These are phyloP conservation scores for Chaenodraco wilsoni DNA, from an alignment of 2,797 vertebrate species.

Conservation along the genomic window DNA sequence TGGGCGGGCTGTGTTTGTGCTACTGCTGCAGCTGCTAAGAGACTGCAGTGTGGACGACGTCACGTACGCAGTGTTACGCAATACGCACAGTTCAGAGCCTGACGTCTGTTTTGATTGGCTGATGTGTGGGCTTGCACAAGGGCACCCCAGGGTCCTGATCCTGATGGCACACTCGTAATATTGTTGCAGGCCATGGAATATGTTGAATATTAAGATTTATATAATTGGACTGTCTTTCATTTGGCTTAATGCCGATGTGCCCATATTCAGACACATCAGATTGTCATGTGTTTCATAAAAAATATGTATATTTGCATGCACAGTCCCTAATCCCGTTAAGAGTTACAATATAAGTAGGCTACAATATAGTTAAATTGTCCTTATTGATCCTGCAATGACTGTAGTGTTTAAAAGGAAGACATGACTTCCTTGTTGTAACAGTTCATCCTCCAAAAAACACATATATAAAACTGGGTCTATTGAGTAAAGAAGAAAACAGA, in stretches of 20 bases:
- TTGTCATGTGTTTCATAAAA: too few relatives aligned
- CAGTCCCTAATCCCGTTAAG: background rate
- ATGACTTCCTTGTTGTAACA: background rate
- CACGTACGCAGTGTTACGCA: constrained; percentile 42
- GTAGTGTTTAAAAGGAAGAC: background rate
- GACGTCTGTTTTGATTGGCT: constrained; percentile 65
- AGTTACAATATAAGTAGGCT: too few relatives aligned
- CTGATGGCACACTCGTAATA: too few relatives aligned
- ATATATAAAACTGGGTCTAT: background rate
- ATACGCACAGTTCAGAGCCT: constrained; percentile 22
- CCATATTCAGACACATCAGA: background rate
- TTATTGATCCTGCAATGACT: background rate
- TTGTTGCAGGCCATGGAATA: background rate
- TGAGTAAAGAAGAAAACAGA: constrained; percentile 12
- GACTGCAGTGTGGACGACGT: constrained; percentile 69
- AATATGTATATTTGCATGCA: background rate
- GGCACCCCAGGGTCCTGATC: background rate
- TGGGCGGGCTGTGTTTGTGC: constrained; percentile 56
- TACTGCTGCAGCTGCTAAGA: constrained; percentile 54
- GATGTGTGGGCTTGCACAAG: background rate
- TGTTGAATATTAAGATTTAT: too few relatives aligned
- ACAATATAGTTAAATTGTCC: background rate
- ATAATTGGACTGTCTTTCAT: background rate
- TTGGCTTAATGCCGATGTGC: background rate
- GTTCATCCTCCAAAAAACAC: background rate